phyloP scores from a whole-genome alignment of 37 sponge, comb jelly and placozoan genomes.

The Cliona cf. orientalis region DNA sequence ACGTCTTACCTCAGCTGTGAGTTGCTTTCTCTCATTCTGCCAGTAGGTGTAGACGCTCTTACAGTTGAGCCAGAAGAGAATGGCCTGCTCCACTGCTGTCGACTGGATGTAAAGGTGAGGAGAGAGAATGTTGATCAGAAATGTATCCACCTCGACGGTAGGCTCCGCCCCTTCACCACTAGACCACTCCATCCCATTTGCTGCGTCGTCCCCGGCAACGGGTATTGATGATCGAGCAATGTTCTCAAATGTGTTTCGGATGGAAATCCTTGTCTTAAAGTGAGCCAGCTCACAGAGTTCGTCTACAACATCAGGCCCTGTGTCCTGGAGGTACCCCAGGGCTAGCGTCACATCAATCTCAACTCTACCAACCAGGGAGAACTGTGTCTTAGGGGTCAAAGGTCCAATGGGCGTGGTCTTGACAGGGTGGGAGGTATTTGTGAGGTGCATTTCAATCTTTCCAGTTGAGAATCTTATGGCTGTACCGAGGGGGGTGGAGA shows the following conservation, averaged over 20 bases:
- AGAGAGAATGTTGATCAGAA: conserved; percentile 54
- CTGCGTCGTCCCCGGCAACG: not conserved
- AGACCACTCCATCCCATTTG: not conserved
- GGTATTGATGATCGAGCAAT: not conserved
- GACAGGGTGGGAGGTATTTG: conserved; percentile 21
- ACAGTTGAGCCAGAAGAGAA: conserved; percentile 83
- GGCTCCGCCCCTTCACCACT: not conserved
- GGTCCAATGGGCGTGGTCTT: not conserved
- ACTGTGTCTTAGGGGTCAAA: conserved; percentile 9
- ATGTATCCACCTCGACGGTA: conserved; percentile 54
- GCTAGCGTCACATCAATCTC: conserved; percentile 71
- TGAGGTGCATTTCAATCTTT: conserved; percentile 67
- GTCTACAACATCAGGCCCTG: conserved; percentile 54
- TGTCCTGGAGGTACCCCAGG: conserved; percentile 63
- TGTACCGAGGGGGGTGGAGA: conserved; percentile 72
- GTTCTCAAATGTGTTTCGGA: conserved; percentile 67
- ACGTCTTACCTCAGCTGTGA: conserved; percentile 69
- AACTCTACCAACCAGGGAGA: conserved; percentile 64
- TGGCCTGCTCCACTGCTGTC: conserved; percentile 75
- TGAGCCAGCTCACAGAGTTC: conserved; percentile 72
- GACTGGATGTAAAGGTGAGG: conserved; percentile 84
- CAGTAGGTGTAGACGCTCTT: conserved; percentile 83
- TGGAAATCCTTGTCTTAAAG: conserved; percentile 62
- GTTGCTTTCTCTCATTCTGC: conserved; percentile 76
- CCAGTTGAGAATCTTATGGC: conserved; percentile 79